A percentile compares a stretch with the other conserved stretches of the same genome.
Evolutionary conservation across 2,797 vertebrate genomes (phyloP).

Genomic region (Anguilla obscura): DNA sequence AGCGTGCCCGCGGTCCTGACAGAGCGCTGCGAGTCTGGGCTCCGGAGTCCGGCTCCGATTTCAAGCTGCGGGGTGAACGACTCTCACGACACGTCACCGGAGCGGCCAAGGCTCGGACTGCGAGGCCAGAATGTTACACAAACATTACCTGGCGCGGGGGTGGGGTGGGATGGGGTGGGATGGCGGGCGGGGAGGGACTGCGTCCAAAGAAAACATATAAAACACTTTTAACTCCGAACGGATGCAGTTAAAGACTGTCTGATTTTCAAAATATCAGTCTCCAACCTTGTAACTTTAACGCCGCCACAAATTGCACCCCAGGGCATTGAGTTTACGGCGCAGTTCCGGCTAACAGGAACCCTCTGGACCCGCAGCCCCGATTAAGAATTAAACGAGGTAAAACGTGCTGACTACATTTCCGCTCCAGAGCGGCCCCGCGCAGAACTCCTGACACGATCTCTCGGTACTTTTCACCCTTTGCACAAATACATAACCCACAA

Average conservation of each 20-base stretch:
- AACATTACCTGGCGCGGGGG: conserved; percentile 59
- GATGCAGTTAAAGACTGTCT: conserved; percentile 35
- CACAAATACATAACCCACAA: not conserved
- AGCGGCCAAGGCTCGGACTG: conserved; percentile 53
- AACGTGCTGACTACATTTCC: not conserved
- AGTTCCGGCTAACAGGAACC: conserved; percentile 26
- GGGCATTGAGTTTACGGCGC: conserved; percentile 31
- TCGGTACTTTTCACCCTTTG: not conserved
- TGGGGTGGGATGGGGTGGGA: too few relatives aligned
- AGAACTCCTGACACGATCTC: not conserved
- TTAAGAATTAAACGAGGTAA: conserved; percentile 21
- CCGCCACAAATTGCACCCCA: conserved; percentile 35
- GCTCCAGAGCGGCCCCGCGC: not conserved
- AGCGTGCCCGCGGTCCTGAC: conserved; percentile 46
- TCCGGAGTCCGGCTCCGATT: conserved; percentile 60
- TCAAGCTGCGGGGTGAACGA: conserved; percentile 57
- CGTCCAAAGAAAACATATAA: conserved; percentile 42
- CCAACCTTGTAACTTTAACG: conserved; percentile 28
- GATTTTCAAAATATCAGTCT: conserved; percentile 28
- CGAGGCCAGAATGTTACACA: conserved; percentile 59
- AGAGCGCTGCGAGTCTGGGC: not conserved
- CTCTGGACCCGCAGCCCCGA: not conserved
- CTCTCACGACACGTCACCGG: conserved; percentile 67
- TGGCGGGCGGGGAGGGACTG: conserved; percentile 44
- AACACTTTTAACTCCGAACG: conserved; percentile 25